Base-by-base conservation (phyloP, 2,797 vertebrate genomes). In the Eospalax fontanierii region DNA sequence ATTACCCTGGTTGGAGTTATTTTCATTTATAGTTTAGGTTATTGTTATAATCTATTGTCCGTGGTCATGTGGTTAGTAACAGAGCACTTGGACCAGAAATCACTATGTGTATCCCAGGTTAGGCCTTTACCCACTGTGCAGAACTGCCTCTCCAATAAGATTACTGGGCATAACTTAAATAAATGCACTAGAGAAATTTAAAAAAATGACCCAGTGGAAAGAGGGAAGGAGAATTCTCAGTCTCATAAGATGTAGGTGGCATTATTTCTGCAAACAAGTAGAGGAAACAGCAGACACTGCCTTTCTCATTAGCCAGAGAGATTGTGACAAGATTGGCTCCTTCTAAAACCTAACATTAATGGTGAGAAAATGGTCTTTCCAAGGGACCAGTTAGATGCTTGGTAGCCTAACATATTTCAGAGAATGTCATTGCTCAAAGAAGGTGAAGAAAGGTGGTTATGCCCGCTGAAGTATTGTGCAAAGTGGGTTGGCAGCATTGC, bases 351-450 rank as follows among this genome's bases (percentile, higher is more conserved):
- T 93, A 83, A 90, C 33, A 65, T 96, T 96, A 97, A 89, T 95
- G 78, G 83, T 84, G 90, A 88, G 76, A 95, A 92, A 90, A 96
- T 91, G 8, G 46, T 88, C 93, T 97, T 98, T 98, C 59, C 65
- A 85, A 96, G 96, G 92, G 63, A 63, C 96, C 90, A 96, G 87
- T 97, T 98, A 98, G 94, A 93, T 87, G 70, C 14, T 65, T 87
- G 86, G 75, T 74, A 87, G 74, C 84, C 68, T 86, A 84, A 75
- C 86, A 61, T 97, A 78, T 96, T 96, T 98, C 54, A 86, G 40
- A 66, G 73, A 90, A 89, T 73, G 89, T 88, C 46, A 87, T 35
- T 87, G 71, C 71, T 54, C 54, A 95, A 89, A 82, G 82, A 97
- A 95, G 71, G 82, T 0, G 6, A 80, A 54, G 79, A 89, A 87